Evolutionary conservation across 2,113 vertebrate genomes (phyloP).

Genomic region (Ictidomys tridecemlineatus): DNA sequence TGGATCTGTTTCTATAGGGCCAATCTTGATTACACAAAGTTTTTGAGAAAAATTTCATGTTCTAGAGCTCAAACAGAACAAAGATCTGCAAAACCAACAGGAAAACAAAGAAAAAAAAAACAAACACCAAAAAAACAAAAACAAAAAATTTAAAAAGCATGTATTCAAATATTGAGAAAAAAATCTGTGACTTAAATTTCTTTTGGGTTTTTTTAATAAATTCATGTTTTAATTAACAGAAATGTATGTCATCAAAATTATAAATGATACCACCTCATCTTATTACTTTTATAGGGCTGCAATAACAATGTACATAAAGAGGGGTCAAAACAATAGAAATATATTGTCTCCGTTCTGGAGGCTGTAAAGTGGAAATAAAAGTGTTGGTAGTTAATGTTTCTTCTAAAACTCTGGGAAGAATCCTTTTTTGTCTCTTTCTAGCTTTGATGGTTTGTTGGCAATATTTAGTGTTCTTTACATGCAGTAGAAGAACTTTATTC

Average conservation of each 20-base stretch:
- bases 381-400: background rate
- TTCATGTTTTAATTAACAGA: background rate
- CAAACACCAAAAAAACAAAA: no score
- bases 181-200: background rate
- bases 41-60: background rate
- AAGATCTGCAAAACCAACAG: background rate
- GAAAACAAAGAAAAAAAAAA: no score
- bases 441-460: background rate
- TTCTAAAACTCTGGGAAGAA: background rate
- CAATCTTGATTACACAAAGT: background rate
- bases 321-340: background rate
- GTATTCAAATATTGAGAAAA: background rate
- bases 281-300: background rate
- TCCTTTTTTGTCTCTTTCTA: no score
- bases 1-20: background rate
- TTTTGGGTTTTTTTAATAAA: background rate
- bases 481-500: background rate
- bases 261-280: background rate
- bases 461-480: no score
- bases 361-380: background rate
- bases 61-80: background rate
- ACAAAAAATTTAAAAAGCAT: background rate
- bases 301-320: background rate
- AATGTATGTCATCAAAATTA: background rate
- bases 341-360: background rate